phyloP scores from a whole-genome alignment of 2,113 vertebrate genomes.

The Pao palembangensis region DNA sequence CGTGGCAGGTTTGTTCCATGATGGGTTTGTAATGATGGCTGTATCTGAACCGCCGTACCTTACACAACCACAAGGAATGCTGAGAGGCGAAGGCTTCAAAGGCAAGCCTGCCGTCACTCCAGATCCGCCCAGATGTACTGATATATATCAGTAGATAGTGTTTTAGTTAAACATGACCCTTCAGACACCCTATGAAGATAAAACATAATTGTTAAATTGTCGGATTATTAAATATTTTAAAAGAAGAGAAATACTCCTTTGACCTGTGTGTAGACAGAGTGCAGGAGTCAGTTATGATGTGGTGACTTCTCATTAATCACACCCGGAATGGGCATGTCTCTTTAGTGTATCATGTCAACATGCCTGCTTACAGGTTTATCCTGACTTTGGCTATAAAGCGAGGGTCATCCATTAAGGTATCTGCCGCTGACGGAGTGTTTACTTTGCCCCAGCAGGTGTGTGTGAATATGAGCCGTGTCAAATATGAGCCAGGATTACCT shows the following conservation, averaged over 20 bases:
- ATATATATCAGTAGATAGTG: conserved; percentile 37
- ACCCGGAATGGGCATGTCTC: conserved; percentile 36
- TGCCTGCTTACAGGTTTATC: conserved; percentile 43
- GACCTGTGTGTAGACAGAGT: conserved; percentile 27
- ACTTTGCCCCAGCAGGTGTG: conserved; percentile 65
- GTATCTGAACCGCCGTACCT: conserved; percentile 49
- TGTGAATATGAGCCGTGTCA: conserved; percentile 69
- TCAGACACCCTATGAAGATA: too few relatives aligned
- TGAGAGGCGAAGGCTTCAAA: conserved; percentile 69
- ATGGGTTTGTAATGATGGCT: conserved; percentile 69
- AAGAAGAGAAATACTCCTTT: background rate
- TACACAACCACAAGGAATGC: conserved; percentile 75
- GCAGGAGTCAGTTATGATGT: conserved; percentile 26
- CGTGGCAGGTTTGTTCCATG: conserved; percentile 45
- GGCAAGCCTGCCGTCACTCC: conserved; percentile 38
- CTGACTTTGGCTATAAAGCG: conserved; percentile 44
- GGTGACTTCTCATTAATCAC: conserved; percentile 31
- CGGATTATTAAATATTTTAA: background rate
- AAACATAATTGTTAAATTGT: background rate
- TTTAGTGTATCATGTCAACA: conserved; percentile 40
- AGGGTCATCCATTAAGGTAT: conserved; percentile 69
- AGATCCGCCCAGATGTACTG: conserved; percentile 46
- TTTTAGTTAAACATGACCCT: conserved; percentile 31
- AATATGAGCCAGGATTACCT: conserved; percentile 64
- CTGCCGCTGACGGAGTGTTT: conserved; percentile 64